A percentile compares a stretch with the other conserved stretches of the same genome.
Evolutionary conservation across 2,888 invertebrate species (phyloP).

Genomic region (Megaustenia siamemsis): DNA sequence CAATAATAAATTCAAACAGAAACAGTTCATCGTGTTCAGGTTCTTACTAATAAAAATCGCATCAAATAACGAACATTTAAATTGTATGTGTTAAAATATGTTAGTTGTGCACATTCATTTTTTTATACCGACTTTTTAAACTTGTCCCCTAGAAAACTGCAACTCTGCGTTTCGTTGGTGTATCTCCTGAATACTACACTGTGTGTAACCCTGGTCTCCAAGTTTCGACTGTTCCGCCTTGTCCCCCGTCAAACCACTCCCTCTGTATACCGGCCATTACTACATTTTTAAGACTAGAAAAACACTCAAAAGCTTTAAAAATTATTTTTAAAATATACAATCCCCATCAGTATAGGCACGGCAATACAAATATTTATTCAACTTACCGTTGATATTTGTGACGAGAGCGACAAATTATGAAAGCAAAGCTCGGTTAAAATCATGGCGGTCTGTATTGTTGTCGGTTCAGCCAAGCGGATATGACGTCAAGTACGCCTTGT

Average conservation of each 20-base stretch:
- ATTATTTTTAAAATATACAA: neutral
- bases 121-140: too few relatives aligned
- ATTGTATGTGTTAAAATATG: too few relatives aligned
- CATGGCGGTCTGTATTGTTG: constrained; percentile 52
- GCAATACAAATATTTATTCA: neutral
- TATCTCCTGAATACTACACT: too few relatives aligned
- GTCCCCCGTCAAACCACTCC: constrained; percentile 35
- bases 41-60: too few relatives aligned
- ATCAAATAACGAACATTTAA: too few relatives aligned
- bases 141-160: too few relatives aligned
- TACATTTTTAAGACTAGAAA: neutral
- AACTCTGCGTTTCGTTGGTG: too few relatives aligned
- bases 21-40: too few relatives aligned
- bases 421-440: constrained; percentile 38
- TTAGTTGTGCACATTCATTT: too few relatives aligned
- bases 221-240: constrained; percentile 6
- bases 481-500: constrained; percentile 50
- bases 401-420: neutral
- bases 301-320: neutral
- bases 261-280: neutral
- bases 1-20: too few relatives aligned
- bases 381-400: constrained; percentile 9
- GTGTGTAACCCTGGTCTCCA: neutral
- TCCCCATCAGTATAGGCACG: neutral
- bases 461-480: constrained; percentile 51